Evolutionary conservation across 1,140 invertebrate species (phyloP).

Genomic region (Pseudomyrmex dendroicus): DNA sequence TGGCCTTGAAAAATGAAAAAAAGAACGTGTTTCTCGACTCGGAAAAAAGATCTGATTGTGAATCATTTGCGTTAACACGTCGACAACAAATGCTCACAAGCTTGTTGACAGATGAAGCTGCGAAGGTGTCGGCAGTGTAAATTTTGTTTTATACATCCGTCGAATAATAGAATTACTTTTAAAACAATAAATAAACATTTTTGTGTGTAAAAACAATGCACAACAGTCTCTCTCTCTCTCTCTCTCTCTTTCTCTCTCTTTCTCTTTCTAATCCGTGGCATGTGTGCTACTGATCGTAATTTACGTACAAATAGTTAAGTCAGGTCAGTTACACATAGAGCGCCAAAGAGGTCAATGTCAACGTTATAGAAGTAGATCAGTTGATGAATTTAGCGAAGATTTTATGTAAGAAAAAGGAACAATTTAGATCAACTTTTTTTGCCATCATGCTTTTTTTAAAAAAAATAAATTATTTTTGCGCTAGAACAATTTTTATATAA

Average conservation of each 20-base stretch:
- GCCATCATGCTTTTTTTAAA: neutral
- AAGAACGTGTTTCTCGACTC: slow-evolving; percentile 32
- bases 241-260: neutral
- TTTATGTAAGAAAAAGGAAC: neutral
- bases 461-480: neutral
- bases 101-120: neutral
- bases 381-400: neutral
- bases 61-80: slow-evolving; percentile 22
- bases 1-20: slow-evolving; percentile 54
- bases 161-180: neutral
- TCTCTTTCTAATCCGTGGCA: neutral
- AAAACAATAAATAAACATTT: slow-evolving; percentile 56
- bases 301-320: slow-evolving; percentile 1
- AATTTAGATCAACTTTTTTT: neutral
- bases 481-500: neutral
- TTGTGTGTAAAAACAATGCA: neutral
- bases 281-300: neutral
- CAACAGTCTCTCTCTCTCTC: neutral
- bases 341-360: neutral
- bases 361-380: neutral
- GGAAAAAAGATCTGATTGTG: slow-evolving; percentile 10
- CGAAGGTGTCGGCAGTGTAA: too few relatives aligned
- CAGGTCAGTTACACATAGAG: slow-evolving; percentile 6
- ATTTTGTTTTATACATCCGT: neutral
- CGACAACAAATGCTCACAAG: slow-evolving; percentile 31